Conservation (phyloP, 1,140 invertebrate species). For the Cherax destructor region DNA sequence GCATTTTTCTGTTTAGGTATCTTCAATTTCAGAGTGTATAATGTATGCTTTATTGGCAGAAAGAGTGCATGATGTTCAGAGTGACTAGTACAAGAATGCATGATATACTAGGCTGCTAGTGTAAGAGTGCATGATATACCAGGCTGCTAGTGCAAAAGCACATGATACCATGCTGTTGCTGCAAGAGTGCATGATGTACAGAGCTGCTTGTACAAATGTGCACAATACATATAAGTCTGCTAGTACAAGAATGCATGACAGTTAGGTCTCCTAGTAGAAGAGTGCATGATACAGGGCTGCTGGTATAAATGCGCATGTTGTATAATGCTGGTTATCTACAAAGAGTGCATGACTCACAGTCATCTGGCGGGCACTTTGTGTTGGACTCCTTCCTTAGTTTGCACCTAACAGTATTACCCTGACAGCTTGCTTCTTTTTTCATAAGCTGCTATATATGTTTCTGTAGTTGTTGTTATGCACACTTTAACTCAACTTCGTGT, state of each 20-base stretch:
- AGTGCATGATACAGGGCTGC: too few species aligned
- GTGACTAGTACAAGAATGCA: too few species aligned
- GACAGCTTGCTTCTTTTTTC: not conserved
- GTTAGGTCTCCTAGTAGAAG: too few species aligned
- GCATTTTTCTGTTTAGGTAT: too few species aligned
- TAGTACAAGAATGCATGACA: too few species aligned
- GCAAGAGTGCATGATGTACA: not conserved
- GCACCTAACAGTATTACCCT: not conserved
- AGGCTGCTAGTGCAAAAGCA: not conserved
- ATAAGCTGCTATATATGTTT: not conserved
- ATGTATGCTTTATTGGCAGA: too few species aligned
- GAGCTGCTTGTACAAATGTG: not conserved
- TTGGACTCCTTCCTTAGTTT: not conserved
- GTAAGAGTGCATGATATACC: not conserved
- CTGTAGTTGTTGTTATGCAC: too few species aligned
- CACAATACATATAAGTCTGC: too few species aligned
- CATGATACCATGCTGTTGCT: not conserved
- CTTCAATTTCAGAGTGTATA: too few species aligned
- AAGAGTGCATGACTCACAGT: not conserved
- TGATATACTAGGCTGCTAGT: not conserved
- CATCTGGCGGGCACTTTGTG: not conserved
- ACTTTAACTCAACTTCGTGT: too few species aligned
- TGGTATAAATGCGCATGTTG: too few species aligned
- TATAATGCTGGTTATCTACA: not conserved
- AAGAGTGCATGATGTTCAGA: too few species aligned